A percentile compares a stretch with the other conserved stretches of the same genome.
These are phyloP conservation scores for Perccottus glenii DNA, from an alignment of 2,113 vertebrate species.

Conservation along the genomic window DNA sequence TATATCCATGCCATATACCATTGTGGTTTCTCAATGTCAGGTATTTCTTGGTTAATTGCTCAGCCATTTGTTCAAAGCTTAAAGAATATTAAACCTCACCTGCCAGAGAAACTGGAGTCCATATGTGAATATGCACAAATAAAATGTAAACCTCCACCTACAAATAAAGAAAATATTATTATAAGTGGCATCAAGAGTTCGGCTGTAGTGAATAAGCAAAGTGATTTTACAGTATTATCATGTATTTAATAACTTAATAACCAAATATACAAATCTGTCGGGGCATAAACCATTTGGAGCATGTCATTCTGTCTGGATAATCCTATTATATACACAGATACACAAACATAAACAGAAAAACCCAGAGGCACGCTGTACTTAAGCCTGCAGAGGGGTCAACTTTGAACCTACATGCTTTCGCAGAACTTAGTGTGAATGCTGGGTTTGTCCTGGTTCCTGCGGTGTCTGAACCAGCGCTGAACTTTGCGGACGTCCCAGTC, in stretches of 20 bases:
- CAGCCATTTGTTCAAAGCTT: no score
- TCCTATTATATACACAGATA: no score
- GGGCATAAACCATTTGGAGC: no score
- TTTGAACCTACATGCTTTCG: conserved; percentile 94
- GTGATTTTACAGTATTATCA: no score
- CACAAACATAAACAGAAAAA: neutral
- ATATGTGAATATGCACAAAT: conserved; percentile 92
- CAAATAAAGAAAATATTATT: conserved; percentile 46
- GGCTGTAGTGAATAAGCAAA: conserved; percentile 1
- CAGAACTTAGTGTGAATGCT: conserved; percentile 94
- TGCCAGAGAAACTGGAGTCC: conserved; percentile 92
- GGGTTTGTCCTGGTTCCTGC: conserved; percentile 97
- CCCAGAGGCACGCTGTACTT: neutral
- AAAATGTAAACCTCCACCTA: conserved; percentile 98
- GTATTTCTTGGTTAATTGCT: no score
- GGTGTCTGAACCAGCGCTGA: conserved; percentile 95
- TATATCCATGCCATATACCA: no score
- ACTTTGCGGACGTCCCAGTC: conserved; percentile 96
- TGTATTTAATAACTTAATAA: no score
- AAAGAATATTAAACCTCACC: conserved; percentile 79
- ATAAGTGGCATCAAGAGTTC: no score
- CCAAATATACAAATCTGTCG: no score
- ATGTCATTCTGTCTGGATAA: no score
- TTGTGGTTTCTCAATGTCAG: no score
- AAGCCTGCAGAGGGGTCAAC: conserved; percentile 11